Percentiles rank a stretch among this genome's conserved stretches.
These are phyloP conservation scores for Aurelia coerulea DNA, from an alignment of 30 jellyfish, hydroid and myxozoan species.

Conservation along the genomic window DNA sequence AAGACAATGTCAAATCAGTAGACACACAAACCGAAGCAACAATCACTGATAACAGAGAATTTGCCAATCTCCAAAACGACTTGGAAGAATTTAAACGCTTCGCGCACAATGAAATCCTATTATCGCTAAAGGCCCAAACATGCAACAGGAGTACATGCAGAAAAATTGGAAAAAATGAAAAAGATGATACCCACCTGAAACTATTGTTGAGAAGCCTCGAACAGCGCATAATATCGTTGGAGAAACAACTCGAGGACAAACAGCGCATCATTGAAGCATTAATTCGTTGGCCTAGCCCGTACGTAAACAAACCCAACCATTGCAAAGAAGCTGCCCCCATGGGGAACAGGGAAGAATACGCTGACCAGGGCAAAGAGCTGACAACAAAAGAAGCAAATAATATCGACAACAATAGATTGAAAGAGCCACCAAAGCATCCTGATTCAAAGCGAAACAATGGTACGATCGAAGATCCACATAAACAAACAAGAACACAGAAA, in stretches of 20 bases:
- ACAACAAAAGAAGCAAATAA: not conserved
- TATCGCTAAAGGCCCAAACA: conserved; percentile 41
- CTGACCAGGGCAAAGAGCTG: conserved; percentile 2
- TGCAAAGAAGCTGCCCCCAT: too few species aligned
- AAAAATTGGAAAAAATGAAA: too few species aligned
- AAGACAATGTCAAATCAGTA: conserved; percentile 36
- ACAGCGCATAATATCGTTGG: conserved; percentile 9
- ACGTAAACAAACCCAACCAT: too few species aligned
- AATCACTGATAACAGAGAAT: not conserved
- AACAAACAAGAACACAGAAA: too few species aligned
- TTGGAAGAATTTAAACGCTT: conserved; percentile 24
- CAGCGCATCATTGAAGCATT: too few species aligned
- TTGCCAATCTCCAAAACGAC: conserved; percentile 28
- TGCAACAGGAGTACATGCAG: conserved; percentile 15
- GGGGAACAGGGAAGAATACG: not conserved
- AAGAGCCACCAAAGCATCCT: too few species aligned
- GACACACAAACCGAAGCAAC: conserved; percentile 46
- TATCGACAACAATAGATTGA: not conserved
- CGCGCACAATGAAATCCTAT: conserved; percentile 31
- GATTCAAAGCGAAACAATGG: too few species aligned
- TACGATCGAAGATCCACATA: not conserved
- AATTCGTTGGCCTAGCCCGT: too few species aligned
- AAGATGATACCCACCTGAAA: conserved; percentile 12
- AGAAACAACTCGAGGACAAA: too few species aligned
- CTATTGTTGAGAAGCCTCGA: conserved; percentile 24